These are phyloP conservation scores for Scaptomyza caliginosa DNA, from an alignment of 2,888 invertebrate species.

Conservation along the genomic window DNA sequence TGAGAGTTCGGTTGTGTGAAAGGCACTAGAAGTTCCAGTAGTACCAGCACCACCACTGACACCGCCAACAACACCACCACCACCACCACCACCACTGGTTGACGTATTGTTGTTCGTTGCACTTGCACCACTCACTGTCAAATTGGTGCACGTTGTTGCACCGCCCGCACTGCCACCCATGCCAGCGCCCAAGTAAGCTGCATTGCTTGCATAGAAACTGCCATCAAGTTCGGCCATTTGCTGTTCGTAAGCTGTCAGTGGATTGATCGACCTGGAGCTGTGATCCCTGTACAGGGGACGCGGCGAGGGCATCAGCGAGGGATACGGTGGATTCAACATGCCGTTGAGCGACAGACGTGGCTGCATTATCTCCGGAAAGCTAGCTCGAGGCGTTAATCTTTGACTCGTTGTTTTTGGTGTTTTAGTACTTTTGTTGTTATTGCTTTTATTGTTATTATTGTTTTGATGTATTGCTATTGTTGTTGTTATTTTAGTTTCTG, in stretches of 20 bases:
- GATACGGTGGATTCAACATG: slow-evolving; percentile 80
- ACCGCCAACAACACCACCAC: slow-evolving; percentile 23
- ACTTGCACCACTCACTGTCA: slow-evolving; percentile 56
- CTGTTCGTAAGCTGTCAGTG: slow-evolving; percentile 80
- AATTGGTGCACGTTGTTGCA: slow-evolving; percentile 64
- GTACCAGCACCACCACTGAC: slow-evolving; percentile 23
- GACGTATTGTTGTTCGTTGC: slow-evolving; percentile 8
- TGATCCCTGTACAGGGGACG: slow-evolving; percentile 81
- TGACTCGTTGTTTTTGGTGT: slow-evolving; percentile 34
- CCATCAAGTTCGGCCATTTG: slow-evolving; percentile 82
- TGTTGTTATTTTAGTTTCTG: slow-evolving; percentile 27
- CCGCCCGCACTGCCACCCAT: slow-evolving; percentile 61
- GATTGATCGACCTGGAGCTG: slow-evolving; percentile 83
- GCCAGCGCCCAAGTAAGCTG: slow-evolving; percentile 70
- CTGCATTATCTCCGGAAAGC: slow-evolving; percentile 82
- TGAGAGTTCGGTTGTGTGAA: slow-evolving; percentile 82
- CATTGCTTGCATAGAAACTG: slow-evolving; percentile 77
- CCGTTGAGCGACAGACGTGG: slow-evolving; percentile 83
- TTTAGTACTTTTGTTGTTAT: slow-evolving; percentile 22
- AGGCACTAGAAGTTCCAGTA: slow-evolving; percentile 53
- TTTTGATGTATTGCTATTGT: slow-evolving; percentile 29
- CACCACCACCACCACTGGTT: slow-evolving; percentile 23
- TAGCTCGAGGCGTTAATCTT: slow-evolving; percentile 72
- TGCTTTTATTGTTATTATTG: slow-evolving; percentile 34
- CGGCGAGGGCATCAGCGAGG: slow-evolving; percentile 82